Conservation (phyloP, 2,113 vertebrate species). For the Sclerurus mexicanus region DNA sequence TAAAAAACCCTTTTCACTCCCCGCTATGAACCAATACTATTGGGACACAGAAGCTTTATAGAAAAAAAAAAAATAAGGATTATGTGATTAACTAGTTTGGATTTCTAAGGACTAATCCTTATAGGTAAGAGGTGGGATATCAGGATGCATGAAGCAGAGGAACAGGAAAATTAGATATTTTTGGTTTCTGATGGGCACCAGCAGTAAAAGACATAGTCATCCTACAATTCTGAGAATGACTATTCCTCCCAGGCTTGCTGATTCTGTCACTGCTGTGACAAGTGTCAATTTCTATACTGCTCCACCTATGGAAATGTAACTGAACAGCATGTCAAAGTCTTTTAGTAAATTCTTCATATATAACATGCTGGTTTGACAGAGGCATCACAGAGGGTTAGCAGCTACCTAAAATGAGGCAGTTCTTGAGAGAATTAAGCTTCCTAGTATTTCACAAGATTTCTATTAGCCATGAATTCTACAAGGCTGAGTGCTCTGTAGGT, state of each 20-base stretch:
- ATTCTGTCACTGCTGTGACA: neutral
- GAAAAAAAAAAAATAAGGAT: conserved; percentile 53
- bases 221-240: neutral
- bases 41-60: neutral
- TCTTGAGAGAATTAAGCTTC: neutral
- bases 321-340: rapidly evolving
- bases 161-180: neutral
- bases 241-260: neutral
- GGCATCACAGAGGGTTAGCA: neutral
- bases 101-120: conserved; percentile 24
- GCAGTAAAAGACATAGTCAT: neutral
- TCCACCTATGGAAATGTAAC: neutral
- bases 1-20: neutral
- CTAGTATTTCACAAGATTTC: neutral
- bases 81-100: neutral
- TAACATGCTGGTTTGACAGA: neutral
- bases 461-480: neutral
- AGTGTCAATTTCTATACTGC: neutral
- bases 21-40: conserved; percentile 28
- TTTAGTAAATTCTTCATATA: neutral
- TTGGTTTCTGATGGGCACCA: neutral
- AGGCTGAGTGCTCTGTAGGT: neutral
- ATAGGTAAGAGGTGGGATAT: neutral
- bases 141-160: neutral
- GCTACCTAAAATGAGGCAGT: neutral